Percentiles rank a stretch among this genome's conserved stretches.
Evolutionary conservation across 35 echinoderm and acorn worm species (phyloP).

Genomic region (Patiria miniata): DNA sequence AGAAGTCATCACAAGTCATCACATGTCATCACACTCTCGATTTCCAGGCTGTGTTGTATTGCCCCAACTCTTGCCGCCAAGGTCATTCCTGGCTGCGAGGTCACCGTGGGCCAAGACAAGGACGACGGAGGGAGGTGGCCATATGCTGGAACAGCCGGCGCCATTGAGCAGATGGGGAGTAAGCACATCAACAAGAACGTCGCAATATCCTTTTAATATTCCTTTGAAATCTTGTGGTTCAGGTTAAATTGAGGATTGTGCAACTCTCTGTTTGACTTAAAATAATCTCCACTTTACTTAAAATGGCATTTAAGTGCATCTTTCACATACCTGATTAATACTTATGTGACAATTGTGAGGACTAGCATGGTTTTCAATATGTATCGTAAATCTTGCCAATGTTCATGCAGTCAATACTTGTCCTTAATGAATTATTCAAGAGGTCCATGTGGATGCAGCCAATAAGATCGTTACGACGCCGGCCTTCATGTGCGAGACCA

Average conservation of each 20-base stretch:
- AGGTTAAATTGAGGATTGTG: no score
- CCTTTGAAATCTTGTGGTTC: neutral
- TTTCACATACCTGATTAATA: no score
- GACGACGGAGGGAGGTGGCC: conserved; percentile 89
- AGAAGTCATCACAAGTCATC: no score
- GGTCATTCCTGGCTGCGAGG: conserved; percentile 77
- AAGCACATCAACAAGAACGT: conserved; percentile 88
- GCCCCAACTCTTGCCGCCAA: conserved; percentile 89
- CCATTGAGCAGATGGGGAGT: conserved; percentile 82
- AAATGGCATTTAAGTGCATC: no score
- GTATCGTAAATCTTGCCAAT: no score
- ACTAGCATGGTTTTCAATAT: no score
- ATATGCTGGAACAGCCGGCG: conserved; percentile 85
- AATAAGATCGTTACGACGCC: conserved; percentile 91
- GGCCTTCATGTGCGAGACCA: conserved; percentile 91
- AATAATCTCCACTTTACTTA: no score
- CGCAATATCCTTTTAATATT: conserved; percentile 81
- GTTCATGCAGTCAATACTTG: no score
- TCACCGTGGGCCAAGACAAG: conserved; percentile 88
- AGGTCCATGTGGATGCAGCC: conserved; percentile 78
- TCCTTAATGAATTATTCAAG: conserved; percentile 60
- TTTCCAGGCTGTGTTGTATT: conserved; percentile 86
- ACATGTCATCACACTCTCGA: neutral
- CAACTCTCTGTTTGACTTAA: no score
- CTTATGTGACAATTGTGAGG: no score